These are phyloP conservation scores for Actinemys pallida DNA, from an alignment of 2,113 vertebrate species.

Conservation along the genomic window DNA sequence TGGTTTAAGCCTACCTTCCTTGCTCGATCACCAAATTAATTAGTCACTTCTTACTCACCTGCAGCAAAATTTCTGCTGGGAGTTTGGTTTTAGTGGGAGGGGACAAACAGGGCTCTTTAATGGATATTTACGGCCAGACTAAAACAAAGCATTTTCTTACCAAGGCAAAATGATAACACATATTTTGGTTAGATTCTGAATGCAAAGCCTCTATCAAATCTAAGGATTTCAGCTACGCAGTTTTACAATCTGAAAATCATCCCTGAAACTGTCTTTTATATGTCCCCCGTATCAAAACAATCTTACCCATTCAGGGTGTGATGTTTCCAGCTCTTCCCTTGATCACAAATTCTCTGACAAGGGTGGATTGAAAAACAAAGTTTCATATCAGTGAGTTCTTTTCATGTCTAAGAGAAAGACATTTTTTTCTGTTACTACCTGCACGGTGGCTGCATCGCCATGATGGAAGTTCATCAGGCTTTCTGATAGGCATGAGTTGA, in stretches of 20 bases:
- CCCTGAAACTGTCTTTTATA: conserved; percentile 5
- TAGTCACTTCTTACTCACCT: not conserved
- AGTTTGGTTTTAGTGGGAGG: not conserved
- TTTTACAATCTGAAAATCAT: rapidly evolving
- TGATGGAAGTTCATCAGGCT: not conserved
- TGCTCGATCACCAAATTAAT: not conserved
- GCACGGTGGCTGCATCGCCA: not conserved
- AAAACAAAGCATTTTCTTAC: not conserved
- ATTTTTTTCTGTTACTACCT: not conserved
- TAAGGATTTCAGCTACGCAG: not conserved
- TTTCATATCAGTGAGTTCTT: not conserved
- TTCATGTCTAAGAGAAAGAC: not conserved
- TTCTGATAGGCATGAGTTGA: not conserved
- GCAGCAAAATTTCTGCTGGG: not conserved
- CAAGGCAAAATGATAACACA: not conserved
- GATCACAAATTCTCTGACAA: conserved; percentile 48
- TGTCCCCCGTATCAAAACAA: not conserved
- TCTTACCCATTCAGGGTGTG: not conserved
- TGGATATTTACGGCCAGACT: not conserved
- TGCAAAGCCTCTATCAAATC: not conserved
- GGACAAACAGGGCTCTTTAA: not conserved
- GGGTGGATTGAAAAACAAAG: not conserved
- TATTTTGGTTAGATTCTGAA: not conserved
- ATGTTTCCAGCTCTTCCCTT: conserved; percentile 23
- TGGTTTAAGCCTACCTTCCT: not conserved